Base-by-base conservation (phyloP, 2,113 vertebrate genomes). In the Ranitomeya variabilis region DNA sequence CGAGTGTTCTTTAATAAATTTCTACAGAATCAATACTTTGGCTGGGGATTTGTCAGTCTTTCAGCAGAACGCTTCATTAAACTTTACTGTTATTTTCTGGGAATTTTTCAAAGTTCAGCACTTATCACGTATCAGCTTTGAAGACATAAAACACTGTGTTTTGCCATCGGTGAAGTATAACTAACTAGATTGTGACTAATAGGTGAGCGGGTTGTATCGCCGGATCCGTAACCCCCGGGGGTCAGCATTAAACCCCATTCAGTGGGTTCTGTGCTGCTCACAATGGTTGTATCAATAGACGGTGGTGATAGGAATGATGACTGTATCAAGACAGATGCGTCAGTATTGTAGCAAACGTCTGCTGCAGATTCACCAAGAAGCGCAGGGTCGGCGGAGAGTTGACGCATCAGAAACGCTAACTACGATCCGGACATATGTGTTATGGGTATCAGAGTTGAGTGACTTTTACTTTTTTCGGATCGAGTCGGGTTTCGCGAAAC, bases 21-120 rank as follows among this genome's bases (percentile, higher is more conserved):
- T 93, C 93, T 91, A 80, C 89, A 90, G 92, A 95, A 96, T 96
- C 95, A 95, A 96, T 96, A 94, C 94, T 96, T 96, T 96, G 95
- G 95, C 94, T 96, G 95, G 94, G 93, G 94, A 95, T 95, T 95
- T 95, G 94, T 96, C 95, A 95, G 94, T 94, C 94, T 95, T 92
- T 94, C 94, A 92, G 92, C 94, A 93, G 92, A 92, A 95, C 93
- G 95, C 95, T 91, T 94, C 95, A 96, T 95, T 96, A 96, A 96
- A 96, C 96, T 95, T 96, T 95, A 96, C 92, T 94, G 91, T 94
- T 95, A 95, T 95, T 96, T 93, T 92, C 89, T 90, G 93, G 92
- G 93, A 45, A 94, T 93, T 95, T 94, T 94, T 94, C 92, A 93
- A 93, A 95, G 95, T 95, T 95, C 94, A 94, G 92, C 93, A 93